phyloP scores from a whole-genome alignment of 2,888 invertebrate genomes.

The Drosophila prolongata region DNA sequence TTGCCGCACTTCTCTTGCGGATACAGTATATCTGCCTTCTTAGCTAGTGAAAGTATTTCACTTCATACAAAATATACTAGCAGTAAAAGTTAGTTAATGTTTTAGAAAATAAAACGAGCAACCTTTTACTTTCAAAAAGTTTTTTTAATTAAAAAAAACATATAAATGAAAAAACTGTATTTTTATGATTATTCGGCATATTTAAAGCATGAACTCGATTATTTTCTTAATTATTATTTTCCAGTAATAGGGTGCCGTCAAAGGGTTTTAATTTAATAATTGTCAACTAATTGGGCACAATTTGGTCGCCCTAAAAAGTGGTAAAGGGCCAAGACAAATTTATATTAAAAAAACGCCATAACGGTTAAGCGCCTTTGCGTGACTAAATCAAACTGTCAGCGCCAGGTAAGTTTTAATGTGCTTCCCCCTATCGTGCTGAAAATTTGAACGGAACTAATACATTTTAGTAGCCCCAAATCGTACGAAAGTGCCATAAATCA shows the following conservation, averaged over 20 bases:
- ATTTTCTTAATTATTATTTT: too few relatives aligned
- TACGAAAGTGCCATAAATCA: slow-evolving; percentile 70
- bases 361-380: slow-evolving; percentile 72
- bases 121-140: too few relatives aligned
- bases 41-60: slow-evolving; percentile 6
- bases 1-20: slow-evolving; percentile 52
- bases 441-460: slow-evolving; percentile 77
- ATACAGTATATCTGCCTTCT: slow-evolving; percentile 51
- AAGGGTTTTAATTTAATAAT: too few relatives aligned
- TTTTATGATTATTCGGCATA: too few relatives aligned
- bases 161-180: too few relatives aligned
- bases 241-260: too few relatives aligned
- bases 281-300: not conserved
- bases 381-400: slow-evolving; percentile 77
- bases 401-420: slow-evolving; percentile 20
- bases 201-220: too few relatives aligned
- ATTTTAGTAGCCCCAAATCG: slow-evolving; percentile 52
- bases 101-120: too few relatives aligned
- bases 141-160: too few relatives aligned
- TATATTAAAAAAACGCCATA: slow-evolving; percentile 69
- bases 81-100: too few relatives aligned
- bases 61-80: too few relatives aligned
- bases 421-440: slow-evolving; percentile 16
- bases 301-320: slow-evolving; percentile 54
- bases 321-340: slow-evolving; percentile 46